Evolutionary conservation across 2,888 invertebrate genomes (phyloP), one percentile per base, ranked within the genome.

Genomic region (Pollenia amentaria): DNA sequence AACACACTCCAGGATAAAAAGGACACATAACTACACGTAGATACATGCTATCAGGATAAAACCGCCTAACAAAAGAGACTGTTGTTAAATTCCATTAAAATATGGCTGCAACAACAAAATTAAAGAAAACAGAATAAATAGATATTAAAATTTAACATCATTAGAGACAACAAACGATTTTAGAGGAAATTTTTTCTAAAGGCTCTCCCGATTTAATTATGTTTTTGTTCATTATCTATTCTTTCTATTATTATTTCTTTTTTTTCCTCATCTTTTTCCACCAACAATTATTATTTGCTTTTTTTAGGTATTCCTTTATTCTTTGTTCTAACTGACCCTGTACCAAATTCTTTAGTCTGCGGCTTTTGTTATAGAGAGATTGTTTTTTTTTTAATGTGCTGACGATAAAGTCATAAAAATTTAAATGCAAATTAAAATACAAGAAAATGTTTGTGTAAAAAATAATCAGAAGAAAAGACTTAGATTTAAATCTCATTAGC

Each of bases 371-470:
- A 16, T 57, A 40, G 38, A 46, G 64, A 65, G 76, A 85, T 80
- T 80, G 70, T 53, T 14, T 77, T 85, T 53, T 14, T 77, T 85
- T 85, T 72, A 76, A 77, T 77, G 51, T 40, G 42, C 46, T 67
- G 40, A 64, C 57, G 77, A 72, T 85, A 67, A 77, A 81, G 85
- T 77, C 67, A 73, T 85, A 73, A 81, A 85, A 81, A 72, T 85
- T 85, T 62, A 62, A 77, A 85, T 81, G 72, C 18, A 77, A 85
- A 85, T 85, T 85, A 73, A 77, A 72, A 64, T 29, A 53, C 2
- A 81, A 46, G 21, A 40, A 48, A n/a, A 38, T 18, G 4, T 14
- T 29, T 16, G 2, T 2, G 40, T 9, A 44, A 48, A 73, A 65
- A 42, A 69, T 48, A 18, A 55, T 42, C 29, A 57, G 16, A 55